Evolutionary conservation across 1,140 invertebrate species (phyloP), one percentile per base, ranked within the genome.

Genomic region (Bombus consobrinus): DNA sequence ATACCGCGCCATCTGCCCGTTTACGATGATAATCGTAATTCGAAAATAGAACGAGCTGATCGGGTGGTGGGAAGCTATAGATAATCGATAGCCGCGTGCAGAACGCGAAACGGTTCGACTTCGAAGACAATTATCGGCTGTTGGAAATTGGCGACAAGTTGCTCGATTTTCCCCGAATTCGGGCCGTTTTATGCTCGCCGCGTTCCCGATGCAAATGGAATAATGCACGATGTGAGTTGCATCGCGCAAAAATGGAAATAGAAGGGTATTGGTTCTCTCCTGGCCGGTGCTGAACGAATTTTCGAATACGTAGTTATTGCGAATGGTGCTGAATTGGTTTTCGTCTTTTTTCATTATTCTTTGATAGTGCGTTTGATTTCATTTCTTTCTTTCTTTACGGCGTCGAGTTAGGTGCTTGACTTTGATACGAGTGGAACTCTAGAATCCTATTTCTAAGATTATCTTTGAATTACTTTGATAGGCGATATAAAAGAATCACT

Each of bases 1-100:
- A 85, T 34, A 39, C 39, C n/a, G 3, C 39, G 59, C 53, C 43
- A 34, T 64, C 37, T 64, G 59, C 41, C 10, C 71, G n/a, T 77
- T 77, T 69, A 69, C 69, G 62, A 81, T 64, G 76, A 74, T 85
- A 73, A 81, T 85, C 78, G 78, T 81, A 72, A 72, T 74, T 73
- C 22, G 57, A 53, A 74, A 74, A 81, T 81, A 28, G 68, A 80
- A 59, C 53, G 39, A 22, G 22, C 75, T 53, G 59, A 85, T 85
- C 53, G 34, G 53, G 25, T 22, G 47, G 68, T 39, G 18, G 57
- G 41, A 62, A 28, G 68, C 2, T 39, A 78, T n/a, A 13, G 78
- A 59, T 39, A 81, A 81, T 85, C 78, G 83, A 85, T 85, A 81
- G 57, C 2, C 28, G 37, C 53, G 68, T 59, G 15, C 10, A 25